These are phyloP conservation scores for Saccostrea echinata DNA, from an alignment of 1,140 invertebrate species.

Conservation along the genomic window DNA sequence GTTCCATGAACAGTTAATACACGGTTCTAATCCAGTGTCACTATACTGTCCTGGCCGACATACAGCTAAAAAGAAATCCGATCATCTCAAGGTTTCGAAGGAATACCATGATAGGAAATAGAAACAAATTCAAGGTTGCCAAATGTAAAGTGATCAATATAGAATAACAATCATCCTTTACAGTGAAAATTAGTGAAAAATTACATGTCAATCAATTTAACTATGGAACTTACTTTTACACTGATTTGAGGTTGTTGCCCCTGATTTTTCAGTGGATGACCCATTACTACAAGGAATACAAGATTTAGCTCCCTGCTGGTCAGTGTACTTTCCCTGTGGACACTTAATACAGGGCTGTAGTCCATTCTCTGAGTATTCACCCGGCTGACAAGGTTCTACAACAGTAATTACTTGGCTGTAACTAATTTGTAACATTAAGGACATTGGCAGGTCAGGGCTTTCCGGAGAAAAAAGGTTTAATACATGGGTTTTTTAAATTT, in stretches of 20 bases:
- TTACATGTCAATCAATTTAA: too few species aligned
- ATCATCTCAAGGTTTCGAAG: background rate
- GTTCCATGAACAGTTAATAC: slow-evolving; percentile 46
- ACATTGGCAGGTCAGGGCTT: too few species aligned
- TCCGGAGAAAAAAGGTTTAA: too few species aligned
- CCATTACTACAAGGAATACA: slow-evolving; percentile 41
- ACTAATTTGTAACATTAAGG: too few species aligned
- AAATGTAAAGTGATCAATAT: too few species aligned
- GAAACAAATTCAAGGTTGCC: background rate
- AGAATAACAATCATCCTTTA: background rate
- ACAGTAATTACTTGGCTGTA: background rate
- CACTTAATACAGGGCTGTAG: slow-evolving; percentile 57
- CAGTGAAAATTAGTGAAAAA: too few species aligned
- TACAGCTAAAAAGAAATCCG: slow-evolving; percentile 43
- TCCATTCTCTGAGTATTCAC: slow-evolving; percentile 57
- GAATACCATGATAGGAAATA: background rate
- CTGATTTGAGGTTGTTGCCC: background rate
- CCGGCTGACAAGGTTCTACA: slow-evolving; percentile 48
- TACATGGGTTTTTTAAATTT: too few species aligned
- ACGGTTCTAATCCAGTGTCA: slow-evolving; percentile 48
- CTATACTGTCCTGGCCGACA: slow-evolving; percentile 53
- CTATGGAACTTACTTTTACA: slow-evolving; percentile 44
- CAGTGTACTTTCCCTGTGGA: slow-evolving; percentile 47
- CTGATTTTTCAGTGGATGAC: slow-evolving; percentile 41
- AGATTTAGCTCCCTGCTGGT: background rate